phyloP scores from a whole-genome alignment of 2,797 vertebrate species.

The Carapus acus region DNA sequence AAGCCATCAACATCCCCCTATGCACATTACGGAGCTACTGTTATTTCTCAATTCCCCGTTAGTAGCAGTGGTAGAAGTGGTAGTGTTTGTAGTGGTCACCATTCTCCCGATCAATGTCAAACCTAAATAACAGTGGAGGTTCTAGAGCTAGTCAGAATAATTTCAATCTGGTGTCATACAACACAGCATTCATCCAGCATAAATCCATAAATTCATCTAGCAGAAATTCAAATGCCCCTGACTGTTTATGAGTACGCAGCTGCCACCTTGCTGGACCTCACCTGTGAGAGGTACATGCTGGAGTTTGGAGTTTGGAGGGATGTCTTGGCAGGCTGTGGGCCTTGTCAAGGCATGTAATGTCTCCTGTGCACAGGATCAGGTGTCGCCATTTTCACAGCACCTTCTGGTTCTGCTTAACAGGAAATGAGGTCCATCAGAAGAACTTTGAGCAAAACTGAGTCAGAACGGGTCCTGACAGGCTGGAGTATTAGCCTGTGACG shows the following conservation, averaged over 20 bases:
- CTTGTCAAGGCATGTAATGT: constrained; percentile 59
- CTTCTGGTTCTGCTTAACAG: constrained; percentile 82
- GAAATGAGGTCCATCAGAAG: constrained; percentile 79
- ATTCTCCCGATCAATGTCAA: constrained; percentile 66
- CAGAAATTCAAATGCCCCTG: too few species aligned
- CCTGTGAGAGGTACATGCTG: constrained; percentile 35
- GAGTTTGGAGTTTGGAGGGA: constrained; percentile 55
- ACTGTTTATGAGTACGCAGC: too few species aligned
- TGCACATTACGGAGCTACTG: constrained; percentile 13
- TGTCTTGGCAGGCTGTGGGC: constrained; percentile 53
- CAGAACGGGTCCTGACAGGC: constrained; percentile 81
- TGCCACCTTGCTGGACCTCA: constrained; percentile 18
- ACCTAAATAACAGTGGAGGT: constrained; percentile 59
- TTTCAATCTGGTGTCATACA: constrained; percentile 69
- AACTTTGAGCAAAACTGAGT: constrained; percentile 75
- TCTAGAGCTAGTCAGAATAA: constrained; percentile 63
- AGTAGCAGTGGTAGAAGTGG: too few species aligned
- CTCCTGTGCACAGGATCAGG: constrained; percentile 75
- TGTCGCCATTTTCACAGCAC: constrained; percentile 77
- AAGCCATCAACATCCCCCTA: constrained; percentile 25
- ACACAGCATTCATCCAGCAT: too few species aligned
- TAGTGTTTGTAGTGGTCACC: too few species aligned
- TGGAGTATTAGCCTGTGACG: constrained; percentile 81
- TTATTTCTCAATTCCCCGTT: constrained; percentile 22
- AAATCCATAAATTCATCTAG: too few species aligned